Percentiles rank a stretch among this genome's conserved stretches.
These are phyloP conservation scores for Gymnosoma rotundatum DNA, from an alignment of 2,888 invertebrate species.

Conservation along the genomic window DNA sequence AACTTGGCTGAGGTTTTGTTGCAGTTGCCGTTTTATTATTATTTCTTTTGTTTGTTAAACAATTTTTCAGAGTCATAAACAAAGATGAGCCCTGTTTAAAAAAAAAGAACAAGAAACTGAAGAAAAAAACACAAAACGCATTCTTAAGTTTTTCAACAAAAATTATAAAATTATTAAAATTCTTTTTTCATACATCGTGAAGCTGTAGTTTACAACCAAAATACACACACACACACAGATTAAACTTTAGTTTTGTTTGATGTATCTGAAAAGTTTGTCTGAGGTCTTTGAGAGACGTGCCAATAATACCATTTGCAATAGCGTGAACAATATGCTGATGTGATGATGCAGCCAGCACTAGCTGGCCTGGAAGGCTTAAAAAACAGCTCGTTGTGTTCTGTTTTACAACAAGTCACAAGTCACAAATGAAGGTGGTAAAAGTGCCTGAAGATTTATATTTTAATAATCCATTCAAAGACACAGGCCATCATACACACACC, in stretches of 20 bases:
- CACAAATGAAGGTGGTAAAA: slow-evolving; percentile 59
- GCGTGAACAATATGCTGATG: slow-evolving; percentile 11
- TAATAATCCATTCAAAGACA: slow-evolving; percentile 1
- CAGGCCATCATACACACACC: neutral
- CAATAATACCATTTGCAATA: slow-evolving; percentile 26
- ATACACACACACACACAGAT: slow-evolving; percentile 8
- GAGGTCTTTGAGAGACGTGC: slow-evolving; percentile 30
- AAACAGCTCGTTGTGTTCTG: neutral
- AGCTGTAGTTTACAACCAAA: slow-evolving; percentile 12
- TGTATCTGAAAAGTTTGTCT: slow-evolving; percentile 19
- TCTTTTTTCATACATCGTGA: slow-evolving; percentile 15
- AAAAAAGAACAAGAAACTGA: too few relatives aligned
- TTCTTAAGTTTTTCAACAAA: slow-evolving; percentile 56
- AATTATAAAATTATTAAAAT: slow-evolving; percentile 62
- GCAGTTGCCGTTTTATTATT: slow-evolving; percentile 66
- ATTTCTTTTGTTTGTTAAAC: slow-evolving; percentile 71
- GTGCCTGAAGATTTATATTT: slow-evolving; percentile 37
- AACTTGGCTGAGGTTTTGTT: slow-evolving; percentile 29
- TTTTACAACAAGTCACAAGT: slow-evolving; percentile 31
- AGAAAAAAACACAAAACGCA: slow-evolving; percentile 22
- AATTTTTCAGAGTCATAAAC: slow-evolving; percentile 70
- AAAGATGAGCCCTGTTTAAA: slow-evolving; percentile 37
- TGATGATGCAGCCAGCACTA: neutral
- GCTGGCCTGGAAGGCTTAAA: slow-evolving; percentile 24
- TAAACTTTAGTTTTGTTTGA: slow-evolving; percentile 27